A percentile compares a stretch with the other conserved stretches of the same genome.
phyloP scores from a whole-genome alignment of 2,113 vertebrate species.

The Polypterus senegalus region DNA sequence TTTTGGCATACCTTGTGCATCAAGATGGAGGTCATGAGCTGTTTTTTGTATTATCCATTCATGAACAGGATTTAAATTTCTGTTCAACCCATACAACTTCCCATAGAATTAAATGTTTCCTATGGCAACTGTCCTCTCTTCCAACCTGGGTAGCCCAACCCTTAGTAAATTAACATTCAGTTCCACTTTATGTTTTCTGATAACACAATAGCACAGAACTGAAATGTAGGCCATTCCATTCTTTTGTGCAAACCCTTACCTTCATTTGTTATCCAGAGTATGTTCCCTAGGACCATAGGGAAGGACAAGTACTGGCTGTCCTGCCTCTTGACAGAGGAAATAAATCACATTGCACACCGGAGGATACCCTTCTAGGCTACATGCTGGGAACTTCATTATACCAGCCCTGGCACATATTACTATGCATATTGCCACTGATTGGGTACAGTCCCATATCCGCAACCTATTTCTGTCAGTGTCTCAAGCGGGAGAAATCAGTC shows the following conservation, averaged over 20 bases:
- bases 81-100: no score
- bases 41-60: no score
- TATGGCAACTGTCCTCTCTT: no score
- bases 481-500: constrained; percentile 65
- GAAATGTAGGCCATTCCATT: constrained; percentile 28
- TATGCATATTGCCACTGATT: constrained; percentile 90
- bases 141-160: no score
- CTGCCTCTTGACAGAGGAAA: constrained; percentile 95
- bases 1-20: no score
- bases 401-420: constrained; percentile 91
- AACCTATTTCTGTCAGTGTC: constrained; percentile 88
- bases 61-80: no score
- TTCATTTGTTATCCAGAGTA: constrained; percentile 36
- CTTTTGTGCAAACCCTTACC: constrained; percentile 35
- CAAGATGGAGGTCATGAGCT: no score
- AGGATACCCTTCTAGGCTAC: constrained; percentile 92
- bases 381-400: constrained; percentile 98
- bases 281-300: constrained; percentile 66
- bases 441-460: constrained; percentile 55
- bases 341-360: constrained; percentile 95
- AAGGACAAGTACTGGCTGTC: constrained; percentile 93
- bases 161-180: no score
- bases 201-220: constrained; percentile 7
- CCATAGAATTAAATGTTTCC: no score
- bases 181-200: no score